Conservation (phyloP, 2,888 invertebrate genomes). For the Girardia tigrina region DNA sequence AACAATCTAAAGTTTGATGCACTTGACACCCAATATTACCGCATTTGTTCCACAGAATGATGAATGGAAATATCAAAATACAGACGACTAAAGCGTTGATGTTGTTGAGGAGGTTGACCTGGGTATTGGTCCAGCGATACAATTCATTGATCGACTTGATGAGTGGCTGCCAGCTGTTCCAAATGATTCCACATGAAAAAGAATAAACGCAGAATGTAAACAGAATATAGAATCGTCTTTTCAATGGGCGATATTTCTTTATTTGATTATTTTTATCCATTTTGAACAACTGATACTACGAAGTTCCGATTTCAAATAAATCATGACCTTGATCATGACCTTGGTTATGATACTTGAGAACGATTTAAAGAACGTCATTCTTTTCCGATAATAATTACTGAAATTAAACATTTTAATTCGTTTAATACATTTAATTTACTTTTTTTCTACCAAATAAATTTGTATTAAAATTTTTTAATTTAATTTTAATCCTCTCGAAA, state of each 20-base stretch:
- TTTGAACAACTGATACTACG: too few relatives aligned
- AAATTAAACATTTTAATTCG: too few relatives aligned
- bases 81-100: neutral
- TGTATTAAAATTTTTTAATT: too few relatives aligned
- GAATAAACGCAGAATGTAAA: neutral
- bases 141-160: constrained; percentile 23
- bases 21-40: neutral
- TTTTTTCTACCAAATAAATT: too few relatives aligned
- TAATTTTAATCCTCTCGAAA: too few relatives aligned
- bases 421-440: too few relatives aligned
- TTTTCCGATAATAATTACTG: too few relatives aligned
- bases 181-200: neutral
- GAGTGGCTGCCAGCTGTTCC: neutral
- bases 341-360: too few relatives aligned
- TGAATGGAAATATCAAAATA: neutral
- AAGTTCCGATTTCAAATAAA: too few relatives aligned
- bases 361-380: too few relatives aligned
- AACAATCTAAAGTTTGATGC: too few relatives aligned
- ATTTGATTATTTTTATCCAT: neutral
- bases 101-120: neutral
- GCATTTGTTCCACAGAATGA: neutral
- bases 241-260: neutral
- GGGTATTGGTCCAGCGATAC: neutral
- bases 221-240: neutral
- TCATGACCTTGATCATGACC: too few relatives aligned